Base-by-base conservation (phyloP, 2,888 invertebrate genomes). In the Tetanocera ferruginea region DNA sequence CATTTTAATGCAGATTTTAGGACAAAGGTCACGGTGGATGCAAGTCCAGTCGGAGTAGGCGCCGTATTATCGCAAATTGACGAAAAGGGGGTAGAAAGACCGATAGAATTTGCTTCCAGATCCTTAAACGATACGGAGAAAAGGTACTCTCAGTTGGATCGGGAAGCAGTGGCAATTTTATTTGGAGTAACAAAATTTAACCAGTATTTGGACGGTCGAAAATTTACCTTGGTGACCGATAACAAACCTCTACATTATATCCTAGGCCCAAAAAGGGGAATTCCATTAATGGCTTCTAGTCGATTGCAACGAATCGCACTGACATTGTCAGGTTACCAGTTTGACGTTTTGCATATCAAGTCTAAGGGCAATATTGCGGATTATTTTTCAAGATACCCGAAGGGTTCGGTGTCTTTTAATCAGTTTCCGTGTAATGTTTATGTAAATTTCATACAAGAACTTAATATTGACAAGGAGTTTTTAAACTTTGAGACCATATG, bases 21-120 rank as follows among this genome's bases (percentile, higher is more conserved):
- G 23, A 80, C 75, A 2, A 74, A 55, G 19, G 66, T 81, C 3
- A 80, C 80, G n/a, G 81, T 80, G 0, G 85, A 85, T 80, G 85
- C 85, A 31, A 81, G 82, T 37, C 79, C 82, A 17, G 82, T 81
- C 5, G 85, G 81, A 0, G 81, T 84, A 25, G 84, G 83, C 0
- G 85, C 89, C 3, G 87, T 88, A 5, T 78, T 89, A 14, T 84
- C 83, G 4, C 88, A 89, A 76, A 81, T 83, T 11, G 83, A 82
- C 37, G 76, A 76, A 23, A 84, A 88, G 79, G 87, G 87, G 19
- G 78, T 81, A 23, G 88, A 88, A 80, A 80, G 85, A 55, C 89
- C 88, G 3, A 87, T 89, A 37, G 84, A 85, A 9, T 89, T 85
- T 83, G 87, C 88, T 0, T 88, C 86, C n/a, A 80, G 80, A 83